Percentiles rank a stretch among this genome's conserved stretches.
These are phyloP conservation scores for Pocillopora verrucosa DNA, from an alignment of 64 coral and sea anemone species.

Conservation along the genomic window DNA sequence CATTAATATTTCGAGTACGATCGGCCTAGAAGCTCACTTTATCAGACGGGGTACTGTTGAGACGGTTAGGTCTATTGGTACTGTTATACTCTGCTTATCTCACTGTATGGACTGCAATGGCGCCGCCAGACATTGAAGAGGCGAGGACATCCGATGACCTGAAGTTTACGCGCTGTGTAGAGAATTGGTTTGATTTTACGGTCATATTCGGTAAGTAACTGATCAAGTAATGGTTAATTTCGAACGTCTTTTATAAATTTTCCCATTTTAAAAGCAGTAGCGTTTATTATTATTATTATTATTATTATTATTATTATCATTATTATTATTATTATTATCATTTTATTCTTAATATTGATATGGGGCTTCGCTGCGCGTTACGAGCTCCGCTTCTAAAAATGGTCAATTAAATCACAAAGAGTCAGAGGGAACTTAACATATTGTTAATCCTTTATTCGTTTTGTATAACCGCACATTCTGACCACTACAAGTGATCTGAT, in stretches of 20 bases:
- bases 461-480: too few species aligned
- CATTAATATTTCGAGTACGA: slow-evolving; percentile 73
- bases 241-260: background rate
- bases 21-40: slow-evolving; percentile 56
- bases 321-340: too few species aligned
- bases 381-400: too few species aligned
- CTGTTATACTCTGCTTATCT: slow-evolving; percentile 34
- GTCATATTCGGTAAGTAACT: slow-evolving; percentile 20
- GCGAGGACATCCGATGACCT: slow-evolving; percentile 38
- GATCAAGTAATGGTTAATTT: background rate
- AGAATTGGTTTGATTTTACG: slow-evolving; percentile 45
- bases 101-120: slow-evolving; percentile 49
- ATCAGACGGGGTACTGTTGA: slow-evolving; percentile 54
- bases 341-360: too few species aligned
- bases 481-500: too few species aligned
- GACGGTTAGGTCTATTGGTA: slow-evolving; percentile 29
- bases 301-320: too few species aligned
- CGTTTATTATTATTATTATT: background rate
- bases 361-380: too few species aligned
- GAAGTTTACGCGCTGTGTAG: slow-evolving; percentile 44
- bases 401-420: too few species aligned
- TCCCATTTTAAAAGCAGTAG: background rate
- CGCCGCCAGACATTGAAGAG: slow-evolving; percentile 10
- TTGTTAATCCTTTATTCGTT: too few species aligned
- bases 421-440: too few species aligned